Base-by-base conservation (phyloP, 2,113 vertebrate species). In the Diphyllodes magnificus region DNA sequence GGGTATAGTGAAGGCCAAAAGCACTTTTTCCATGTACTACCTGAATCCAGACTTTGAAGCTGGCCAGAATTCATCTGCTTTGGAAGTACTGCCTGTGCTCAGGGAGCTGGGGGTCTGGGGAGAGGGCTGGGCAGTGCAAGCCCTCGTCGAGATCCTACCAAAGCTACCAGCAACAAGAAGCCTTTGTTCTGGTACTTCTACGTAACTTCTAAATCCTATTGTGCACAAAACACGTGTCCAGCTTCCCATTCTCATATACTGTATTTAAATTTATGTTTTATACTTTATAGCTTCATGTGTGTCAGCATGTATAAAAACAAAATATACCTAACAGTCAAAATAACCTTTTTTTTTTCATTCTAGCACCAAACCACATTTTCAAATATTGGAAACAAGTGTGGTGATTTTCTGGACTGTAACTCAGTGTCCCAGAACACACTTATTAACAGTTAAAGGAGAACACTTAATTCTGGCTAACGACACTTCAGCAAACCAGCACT, bases 401-500 rank as follows among this genome's bases (percentile, higher is more conserved):
- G 13, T 31, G 16, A 45, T 92, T 95, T 92, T 73, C 86, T 87
- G 80, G 80, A n/a, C 44, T 6, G 3, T 91, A 80, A 92, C 73
- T 80, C 75, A 25, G 42, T 91, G 90, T 93, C 82, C 77, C 87
- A 92, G 95, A 94, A 95, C 93, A 68, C 24, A 56, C 27, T 75
- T 69, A 81, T 73, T 49, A 56, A 44, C 70, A 40, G 63, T 59
- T 83, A 75, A 60, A 84, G 75, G 60, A 78, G 68, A 81, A 89
- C 61, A 75, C 50, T 95, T 83, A 68, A 81, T 91, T 80, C 57
- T 90, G 75, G 72, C 82, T 71, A 61, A 86, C 64, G 75, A 60
- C 63, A 60, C 88, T 92, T 56, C 75, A 92, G 95, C 86, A 97
- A 83, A 90, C 49, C 92, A 82, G 75, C 66, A 11, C 94, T 94